A percentile compares a stretch with the other conserved stretches of the same genome.
These are phyloP conservation scores for Malurus elegans DNA, from an alignment of 2,113 vertebrate species.

Conservation along the genomic window DNA sequence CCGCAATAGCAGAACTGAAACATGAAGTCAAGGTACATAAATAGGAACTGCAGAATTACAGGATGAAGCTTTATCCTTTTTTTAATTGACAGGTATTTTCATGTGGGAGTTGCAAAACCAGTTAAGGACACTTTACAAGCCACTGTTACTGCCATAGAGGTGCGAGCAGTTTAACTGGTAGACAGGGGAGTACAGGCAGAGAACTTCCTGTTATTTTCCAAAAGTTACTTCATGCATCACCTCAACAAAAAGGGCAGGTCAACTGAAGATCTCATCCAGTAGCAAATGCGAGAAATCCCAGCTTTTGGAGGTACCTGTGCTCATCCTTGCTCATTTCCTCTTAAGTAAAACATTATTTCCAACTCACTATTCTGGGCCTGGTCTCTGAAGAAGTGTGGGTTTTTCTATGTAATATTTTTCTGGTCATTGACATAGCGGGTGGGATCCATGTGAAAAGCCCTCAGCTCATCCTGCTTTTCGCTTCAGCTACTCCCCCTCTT, in stretches of 20 bases:
- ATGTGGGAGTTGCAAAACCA: neutral
- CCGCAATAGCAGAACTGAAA: neutral
- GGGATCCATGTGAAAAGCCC: neutral
- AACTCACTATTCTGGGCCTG: neutral
- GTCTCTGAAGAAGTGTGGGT: neutral
- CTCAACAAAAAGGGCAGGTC: neutral
- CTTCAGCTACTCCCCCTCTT: neutral
- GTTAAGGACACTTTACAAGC: neutral
- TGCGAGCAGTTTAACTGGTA: neutral
- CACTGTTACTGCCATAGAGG: neutral
- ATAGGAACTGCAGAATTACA: neutral
- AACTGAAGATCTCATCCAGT: neutral
- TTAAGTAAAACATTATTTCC: neutral
- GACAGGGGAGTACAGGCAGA: neutral
- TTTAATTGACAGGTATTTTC: neutral
- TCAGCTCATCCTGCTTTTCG: neutral
- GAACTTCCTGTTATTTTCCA: neutral
- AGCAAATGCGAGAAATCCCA: neutral
- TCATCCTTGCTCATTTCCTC: neutral
- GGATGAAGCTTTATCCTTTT: neutral
- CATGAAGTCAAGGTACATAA: neutral
- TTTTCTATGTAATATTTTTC: fast-evolving
- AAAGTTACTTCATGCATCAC: neutral
- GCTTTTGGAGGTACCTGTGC: neutral
- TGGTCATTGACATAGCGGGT: fast-evolving